A percentile compares a stretch with the other conserved stretches of the same genome.
These are phyloP conservation scores for Mythimna lalbum DNA, from an alignment of 2,888 invertebrate genomes.

Conservation along the genomic window DNA sequence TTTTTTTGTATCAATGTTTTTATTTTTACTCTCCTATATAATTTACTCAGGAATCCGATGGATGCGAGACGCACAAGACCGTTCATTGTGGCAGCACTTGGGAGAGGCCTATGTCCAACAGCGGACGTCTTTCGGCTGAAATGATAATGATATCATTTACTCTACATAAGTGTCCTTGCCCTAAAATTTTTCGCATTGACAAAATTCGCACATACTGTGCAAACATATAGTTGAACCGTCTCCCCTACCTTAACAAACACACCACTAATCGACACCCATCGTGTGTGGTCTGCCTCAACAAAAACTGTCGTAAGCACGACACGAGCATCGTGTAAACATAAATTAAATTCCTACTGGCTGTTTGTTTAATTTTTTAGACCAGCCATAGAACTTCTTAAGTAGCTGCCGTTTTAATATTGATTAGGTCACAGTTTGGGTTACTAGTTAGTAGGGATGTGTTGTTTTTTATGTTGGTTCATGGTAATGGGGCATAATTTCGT, in stretches of 20 bases:
- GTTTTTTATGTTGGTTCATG: conserved; percentile 60
- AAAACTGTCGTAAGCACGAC: conserved; percentile 71
- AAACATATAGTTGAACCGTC: conserved; percentile 31
- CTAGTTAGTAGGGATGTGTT: conserved; percentile 62
- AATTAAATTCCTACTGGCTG: conserved; percentile 78
- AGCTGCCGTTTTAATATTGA: conserved; percentile 73
- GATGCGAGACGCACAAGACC: too few relatives aligned
- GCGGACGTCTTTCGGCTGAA: too few relatives aligned
- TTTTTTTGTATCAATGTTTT: too few relatives aligned
- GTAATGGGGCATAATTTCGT: conserved; percentile 57
- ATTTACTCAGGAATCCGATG: too few relatives aligned
- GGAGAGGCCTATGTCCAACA: too few relatives aligned
- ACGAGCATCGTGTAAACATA: conserved; percentile 76
- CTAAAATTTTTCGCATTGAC: too few relatives aligned
- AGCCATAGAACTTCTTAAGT: conserved; percentile 77
- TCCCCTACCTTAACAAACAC: conserved; percentile 32
- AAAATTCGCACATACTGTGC: conserved; percentile 20
- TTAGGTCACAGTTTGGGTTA: conserved; percentile 68
- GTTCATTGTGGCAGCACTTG: too few relatives aligned
- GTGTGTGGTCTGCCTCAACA: conserved; percentile 77
- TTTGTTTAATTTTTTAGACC: conserved; percentile 75
- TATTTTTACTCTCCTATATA: too few relatives aligned
- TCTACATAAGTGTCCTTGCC: too few relatives aligned
- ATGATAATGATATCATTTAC: too few relatives aligned
- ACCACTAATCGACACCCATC: conserved; percentile 72